A percentile compares a stretch with the other conserved stretches of the same genome.
Evolutionary conservation across 2,113 vertebrate genomes (phyloP).

Genomic region (Myotis yumanensis): DNA sequence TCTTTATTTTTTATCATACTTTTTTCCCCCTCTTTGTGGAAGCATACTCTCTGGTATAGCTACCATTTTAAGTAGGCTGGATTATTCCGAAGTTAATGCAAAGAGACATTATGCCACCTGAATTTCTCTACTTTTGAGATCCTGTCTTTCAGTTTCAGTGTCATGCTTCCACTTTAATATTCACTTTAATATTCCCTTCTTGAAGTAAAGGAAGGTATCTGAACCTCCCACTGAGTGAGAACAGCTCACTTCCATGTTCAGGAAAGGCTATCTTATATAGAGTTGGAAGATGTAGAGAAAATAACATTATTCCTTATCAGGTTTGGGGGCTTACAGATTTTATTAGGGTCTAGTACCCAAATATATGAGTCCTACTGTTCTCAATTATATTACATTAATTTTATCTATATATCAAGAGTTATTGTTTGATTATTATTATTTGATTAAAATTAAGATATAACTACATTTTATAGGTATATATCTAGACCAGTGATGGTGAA

Average conservation of each 20-base stretch:
- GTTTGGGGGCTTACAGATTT: background rate
- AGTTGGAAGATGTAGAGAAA: background rate
- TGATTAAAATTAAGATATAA: background rate
- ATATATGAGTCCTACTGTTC: background rate
- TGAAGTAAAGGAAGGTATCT: background rate
- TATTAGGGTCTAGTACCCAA: background rate
- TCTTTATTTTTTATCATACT: background rate
- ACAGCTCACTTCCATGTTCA: background rate
- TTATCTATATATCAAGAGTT: background rate
- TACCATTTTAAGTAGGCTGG: conserved; percentile 40
- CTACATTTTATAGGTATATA: background rate
- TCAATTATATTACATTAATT: background rate
- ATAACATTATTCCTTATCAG: background rate
- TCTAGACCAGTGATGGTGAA: background rate
- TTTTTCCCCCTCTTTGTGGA: background rate
- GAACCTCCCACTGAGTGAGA: background rate
- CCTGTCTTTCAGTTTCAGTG: conserved; percentile 76
- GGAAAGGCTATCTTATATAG: background rate
- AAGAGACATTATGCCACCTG: conserved; percentile 78
- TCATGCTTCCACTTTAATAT: conserved; percentile 58
- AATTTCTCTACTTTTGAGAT: conserved; percentile 76
- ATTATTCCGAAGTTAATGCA: conserved; percentile 68
- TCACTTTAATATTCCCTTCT: conserved; percentile 11
- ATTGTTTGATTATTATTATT: background rate
- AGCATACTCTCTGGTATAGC: background rate